These are phyloP conservation scores for Bellardia bayeri DNA, from an alignment of 2,888 invertebrate genomes.

Conservation along the genomic window DNA sequence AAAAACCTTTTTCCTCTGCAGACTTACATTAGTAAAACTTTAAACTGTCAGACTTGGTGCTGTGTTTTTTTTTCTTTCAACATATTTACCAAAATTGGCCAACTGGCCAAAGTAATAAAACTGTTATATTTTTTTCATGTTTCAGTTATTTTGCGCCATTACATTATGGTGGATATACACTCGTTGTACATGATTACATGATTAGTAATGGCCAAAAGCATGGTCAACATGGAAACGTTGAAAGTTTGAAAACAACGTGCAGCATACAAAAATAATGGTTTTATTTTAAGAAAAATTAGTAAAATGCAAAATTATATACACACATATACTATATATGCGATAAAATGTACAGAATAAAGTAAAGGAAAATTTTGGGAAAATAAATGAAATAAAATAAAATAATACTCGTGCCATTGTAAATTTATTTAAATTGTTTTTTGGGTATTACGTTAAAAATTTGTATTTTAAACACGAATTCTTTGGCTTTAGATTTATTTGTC, in stretches of 20 bases:
- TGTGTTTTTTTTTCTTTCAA: background rate
- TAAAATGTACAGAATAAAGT: background rate
- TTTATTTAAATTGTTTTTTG: conserved; percentile 11
- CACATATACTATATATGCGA: background rate
- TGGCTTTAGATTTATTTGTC: background rate
- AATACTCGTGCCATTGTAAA: background rate
- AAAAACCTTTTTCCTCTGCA: conserved; percentile 46
- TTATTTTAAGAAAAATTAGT: conserved; percentile 27
- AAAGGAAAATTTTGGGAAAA: background rate
- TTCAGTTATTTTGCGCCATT: conserved; percentile 28
- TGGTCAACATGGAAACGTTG: conserved; percentile 65
- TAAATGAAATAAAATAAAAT: background rate
- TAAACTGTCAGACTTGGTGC: conserved; percentile 34
- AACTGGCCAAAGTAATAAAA: conserved; percentile 66
- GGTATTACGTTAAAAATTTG: background rate
- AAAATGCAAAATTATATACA: conserved; percentile 10
- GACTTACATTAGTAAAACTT: conserved; percentile 57
- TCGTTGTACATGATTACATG: conserved; percentile 51
- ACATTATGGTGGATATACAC: background rate
- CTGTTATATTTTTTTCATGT: conserved; percentile 28
- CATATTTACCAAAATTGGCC: conserved; percentile 31
- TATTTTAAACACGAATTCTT: conserved; percentile 7
- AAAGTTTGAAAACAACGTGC: conserved; percentile 5
- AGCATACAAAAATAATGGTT: conserved; percentile 44
- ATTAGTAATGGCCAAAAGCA: conserved; percentile 52